Base-by-base conservation (phyloP, 2,113 vertebrate species). In the Dicrurus megarhynchus region DNA sequence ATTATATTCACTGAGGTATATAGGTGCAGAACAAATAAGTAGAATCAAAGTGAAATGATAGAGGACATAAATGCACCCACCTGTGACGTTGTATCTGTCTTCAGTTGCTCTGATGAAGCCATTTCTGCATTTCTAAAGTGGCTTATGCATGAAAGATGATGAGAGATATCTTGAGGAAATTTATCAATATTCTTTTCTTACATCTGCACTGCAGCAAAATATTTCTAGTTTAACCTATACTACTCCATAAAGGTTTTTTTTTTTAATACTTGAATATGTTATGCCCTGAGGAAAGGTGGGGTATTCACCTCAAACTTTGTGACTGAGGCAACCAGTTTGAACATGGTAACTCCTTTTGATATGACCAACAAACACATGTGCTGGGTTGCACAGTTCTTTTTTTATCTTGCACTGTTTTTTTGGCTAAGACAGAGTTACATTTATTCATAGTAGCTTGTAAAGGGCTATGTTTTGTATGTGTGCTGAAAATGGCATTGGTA, bases 231-330 rank as follows among this genome's bases (percentile, higher is more conserved):
- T 83, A 55, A 33, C 13, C 1, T 70, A 8, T 49, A 27, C 12
- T 30, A 33, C 3, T n/a, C 3, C 61, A 15, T 12, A 33, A 8
- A 64, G 1, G 6, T 0, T 0, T 30, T 46, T n/a, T n/a, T 23
- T 41, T 55, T n/a, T 12, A 39, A 30, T n/a, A 20, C 9, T 55
- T 24, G 6, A 64, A 52, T 47, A 3, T 3, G 1, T 41, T 57
- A 56, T 23, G 12, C 8, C 17, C 7, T 55, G 3, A 70, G 16
- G 11, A n/a, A 65, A 3, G 21, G 10, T 16, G 10, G 2, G 7
- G 4, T 3, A 24, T 80, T 65, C 32, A 37, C 22, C 22, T 60
- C 32, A 55, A 70, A 64, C 8, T 32, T 32, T 37, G 24, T 50
- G 32, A 16, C 22, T 52, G 22, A 64, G 32, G 39, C 11, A 76